Evolutionary conservation across 1,140 invertebrate genomes (phyloP), one percentile per base, ranked within the genome.

Genomic region (Brachionus koreanus): DNA sequence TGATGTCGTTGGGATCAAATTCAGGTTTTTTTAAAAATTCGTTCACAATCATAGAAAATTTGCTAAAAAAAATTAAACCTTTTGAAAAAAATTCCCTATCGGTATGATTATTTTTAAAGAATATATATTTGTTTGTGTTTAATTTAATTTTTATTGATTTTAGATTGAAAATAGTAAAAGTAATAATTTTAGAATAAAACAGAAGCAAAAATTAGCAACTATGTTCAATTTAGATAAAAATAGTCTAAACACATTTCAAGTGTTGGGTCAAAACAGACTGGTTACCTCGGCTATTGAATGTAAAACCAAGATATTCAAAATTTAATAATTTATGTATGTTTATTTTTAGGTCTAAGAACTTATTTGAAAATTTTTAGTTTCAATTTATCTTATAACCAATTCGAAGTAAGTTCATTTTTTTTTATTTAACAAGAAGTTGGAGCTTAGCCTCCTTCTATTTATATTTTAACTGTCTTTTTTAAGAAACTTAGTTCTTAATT

Each of bases 371-470:
- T 13, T 42, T 74, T 74, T 46, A 74, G 69, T 39, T 74, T 49
- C 23, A 74, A 74, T 74, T 29, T 74, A 46, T 74, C 69, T 5
- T 74, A 33, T 29, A 74, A 43, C 5, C 69, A 74, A 74, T 74
- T 46, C 23, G 69, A 74, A 19, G 69, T 74, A 46, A 12, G 42
- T 46, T 37, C 37, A 13, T 37, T 39, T 69, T 69, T 35, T 65
- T 29, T 65, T 5, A 63, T 19, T 4, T 19, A 10, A 63, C 12
- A 25, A 10, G n/a, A n/a, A n/a, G n/a, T n/a, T n/a, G n/a, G n/a
- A n/a, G n/a, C n/a, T n/a, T n/a, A n/a, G n/a, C n/a, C n/a, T n/a
- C n/a, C n/a, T n/a, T n/a, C n/a, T n/a, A n/a, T n/a, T n/a, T n/a
- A n/a, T n/a, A n/a, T n/a, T n/a, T n/a, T n/a, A n/a, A n/a, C n/a